Conservation (phyloP, 2,888 invertebrate species). For the Laothoe populi region DNA sequence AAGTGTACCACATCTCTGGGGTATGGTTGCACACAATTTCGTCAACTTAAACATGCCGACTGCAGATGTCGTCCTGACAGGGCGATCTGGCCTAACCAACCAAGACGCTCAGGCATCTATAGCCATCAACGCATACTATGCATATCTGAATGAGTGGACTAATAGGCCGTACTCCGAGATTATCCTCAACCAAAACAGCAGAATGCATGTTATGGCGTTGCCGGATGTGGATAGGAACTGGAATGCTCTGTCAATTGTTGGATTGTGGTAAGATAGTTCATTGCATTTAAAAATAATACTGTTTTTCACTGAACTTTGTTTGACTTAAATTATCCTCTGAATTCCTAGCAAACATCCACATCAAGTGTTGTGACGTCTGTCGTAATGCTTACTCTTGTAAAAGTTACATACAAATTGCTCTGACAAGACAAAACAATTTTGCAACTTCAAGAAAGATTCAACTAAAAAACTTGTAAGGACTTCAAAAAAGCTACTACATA, state of each 20-base stretch:
- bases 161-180: slow-evolving; percentile 59
- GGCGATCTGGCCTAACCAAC: slow-evolving; percentile 50
- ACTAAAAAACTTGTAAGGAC: too few relatives aligned
- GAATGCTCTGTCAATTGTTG: slow-evolving; percentile 67
- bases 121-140: slow-evolving; percentile 62
- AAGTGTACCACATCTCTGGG: slow-evolving; percentile 65
- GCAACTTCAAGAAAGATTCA: too few relatives aligned
- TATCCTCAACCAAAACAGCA: slow-evolving; percentile 57
- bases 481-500: too few relatives aligned
- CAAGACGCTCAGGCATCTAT: slow-evolving; percentile 59
- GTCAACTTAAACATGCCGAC: slow-evolving; percentile 55
- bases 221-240: slow-evolving; percentile 69
- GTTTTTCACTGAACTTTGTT: too few relatives aligned
- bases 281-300: neutral
- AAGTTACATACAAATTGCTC: too few relatives aligned
- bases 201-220: slow-evolving; percentile 62
- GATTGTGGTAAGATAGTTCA: slow-evolving; percentile 67
- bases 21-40: slow-evolving; percentile 71
- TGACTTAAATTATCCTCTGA: too few relatives aligned
- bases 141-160: slow-evolving; percentile 65
- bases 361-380: too few relatives aligned
- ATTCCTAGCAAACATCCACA: too few relatives aligned
- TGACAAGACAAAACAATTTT: too few relatives aligned
- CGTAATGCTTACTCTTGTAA: too few relatives aligned
- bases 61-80: slow-evolving; percentile 54